phyloP scores from a whole-genome alignment of 1,140 invertebrate genomes.

The Drosophila lini region DNA sequence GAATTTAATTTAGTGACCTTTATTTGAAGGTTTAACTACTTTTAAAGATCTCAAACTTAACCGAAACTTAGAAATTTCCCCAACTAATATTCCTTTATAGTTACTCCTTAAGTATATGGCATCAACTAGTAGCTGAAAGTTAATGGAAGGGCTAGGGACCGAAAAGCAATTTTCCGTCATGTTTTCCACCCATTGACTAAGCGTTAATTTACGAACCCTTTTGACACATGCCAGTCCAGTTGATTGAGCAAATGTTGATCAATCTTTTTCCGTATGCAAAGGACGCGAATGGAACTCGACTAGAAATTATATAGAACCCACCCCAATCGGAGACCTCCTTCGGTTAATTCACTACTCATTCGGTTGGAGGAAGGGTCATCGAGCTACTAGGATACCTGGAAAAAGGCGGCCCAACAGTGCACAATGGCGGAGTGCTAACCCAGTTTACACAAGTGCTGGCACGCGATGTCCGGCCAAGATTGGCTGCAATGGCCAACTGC shows the following conservation, averaged over 20 bases:
- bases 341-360: neutral
- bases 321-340: neutral
- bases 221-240: slow-evolving; percentile 34
- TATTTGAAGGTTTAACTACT: neutral
- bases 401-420: slow-evolving; percentile 13
- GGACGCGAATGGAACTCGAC: neutral
- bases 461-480: slow-evolving; percentile 71
- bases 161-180: neutral
- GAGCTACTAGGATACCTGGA: slow-evolving; percentile 13
- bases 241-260: slow-evolving; percentile 32
- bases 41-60: too few species aligned
- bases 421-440: slow-evolving; percentile 41
- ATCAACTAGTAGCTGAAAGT: neutral
- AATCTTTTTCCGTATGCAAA: slow-evolving; percentile 29
- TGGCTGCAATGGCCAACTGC: slow-evolving; percentile 50
- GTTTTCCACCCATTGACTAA: slow-evolving; percentile 9
- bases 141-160: neutral
- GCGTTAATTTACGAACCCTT: slow-evolving; percentile 7
- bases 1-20: neutral
- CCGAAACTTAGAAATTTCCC: neutral
- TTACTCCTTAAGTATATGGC: too few species aligned
- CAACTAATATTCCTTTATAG: neutral
- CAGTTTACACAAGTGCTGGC: slow-evolving; percentile 59
- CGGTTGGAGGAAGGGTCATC: slow-evolving; percentile 1
- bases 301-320: neutral